These are phyloP conservation scores for Pogonomyrmex californicus DNA, from an alignment of 1,140 invertebrate species.

Conservation along the genomic window DNA sequence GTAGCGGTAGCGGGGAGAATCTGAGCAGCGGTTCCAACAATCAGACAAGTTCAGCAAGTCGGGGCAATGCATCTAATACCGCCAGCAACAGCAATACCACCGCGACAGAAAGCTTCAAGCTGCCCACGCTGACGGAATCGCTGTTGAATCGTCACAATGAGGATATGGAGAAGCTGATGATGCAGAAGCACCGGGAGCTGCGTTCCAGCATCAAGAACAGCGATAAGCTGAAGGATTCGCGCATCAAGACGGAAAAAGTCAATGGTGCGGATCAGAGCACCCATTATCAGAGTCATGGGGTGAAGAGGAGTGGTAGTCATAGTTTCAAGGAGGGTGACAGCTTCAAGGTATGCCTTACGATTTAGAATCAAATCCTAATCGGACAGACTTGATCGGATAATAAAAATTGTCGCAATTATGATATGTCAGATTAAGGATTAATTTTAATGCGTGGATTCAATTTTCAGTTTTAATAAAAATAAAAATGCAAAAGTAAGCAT, in stretches of 20 bases:
- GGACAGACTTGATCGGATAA: not conserved
- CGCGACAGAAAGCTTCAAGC: conserved; percentile 83
- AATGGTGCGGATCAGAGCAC: conserved; percentile 23
- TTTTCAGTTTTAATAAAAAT: not conserved
- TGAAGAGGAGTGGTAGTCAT: conserved; percentile 79
- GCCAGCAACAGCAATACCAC: conserved; percentile 71
- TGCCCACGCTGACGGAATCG: conserved; percentile 89
- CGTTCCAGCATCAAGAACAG: conserved; percentile 87
- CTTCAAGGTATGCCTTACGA: conserved; percentile 72
- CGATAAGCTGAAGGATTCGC: conserved; percentile 84
- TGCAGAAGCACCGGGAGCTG: conserved; percentile 90
- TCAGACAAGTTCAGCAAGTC: conserved; percentile 80
- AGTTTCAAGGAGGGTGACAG: conserved; percentile 75
- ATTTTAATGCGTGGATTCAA: not conserved
- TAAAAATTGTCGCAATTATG: not conserved
- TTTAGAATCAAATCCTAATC: not conserved
- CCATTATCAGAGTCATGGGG: conserved; percentile 68
- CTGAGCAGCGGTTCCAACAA: conserved; percentile 87
- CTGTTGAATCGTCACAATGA: conserved; percentile 91
- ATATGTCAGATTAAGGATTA: not conserved
- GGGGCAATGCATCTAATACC: conserved; percentile 75
- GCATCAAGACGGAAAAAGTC: conserved; percentile 79
- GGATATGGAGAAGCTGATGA: conserved; percentile 93
- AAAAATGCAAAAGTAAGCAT: not conserved
- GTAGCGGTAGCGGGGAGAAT: conserved; percentile 88